Base-by-base conservation (phyloP, 2,113 vertebrate genomes). In the Aptenodytes patagonicus region DNA sequence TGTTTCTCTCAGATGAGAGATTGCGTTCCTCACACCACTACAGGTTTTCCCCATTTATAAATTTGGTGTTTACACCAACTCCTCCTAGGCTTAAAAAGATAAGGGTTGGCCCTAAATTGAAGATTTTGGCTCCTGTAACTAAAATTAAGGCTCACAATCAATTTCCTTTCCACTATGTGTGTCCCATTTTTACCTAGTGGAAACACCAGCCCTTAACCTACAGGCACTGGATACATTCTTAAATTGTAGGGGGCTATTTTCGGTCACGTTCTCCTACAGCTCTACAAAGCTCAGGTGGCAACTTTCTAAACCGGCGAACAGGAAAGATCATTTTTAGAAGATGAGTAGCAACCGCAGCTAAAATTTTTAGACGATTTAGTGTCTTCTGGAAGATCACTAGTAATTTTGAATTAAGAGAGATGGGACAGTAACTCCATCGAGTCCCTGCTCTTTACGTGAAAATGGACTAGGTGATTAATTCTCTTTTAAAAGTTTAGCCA, bases 81-180 rank as follows among this genome's bases (percentile, higher is more conserved):
- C 90, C 60, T 81, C 73, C 83, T 51, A 93, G 72, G 89, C 78
- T 83, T 87, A 65, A 65, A 85, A 92, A 87, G 57, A 52, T 80
- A 86, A 95, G 79, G 75, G 62, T 97, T 97, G 95, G 97, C 97
- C 94, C 97, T 92, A 46, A 95, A 91, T 49, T 83, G 81, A 90
- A 93, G 44, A 70, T 94, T 96, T 96, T 97, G 96, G 96, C 97
- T 97, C 89, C 93, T 51, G 86, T 80, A 96, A 96, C 78, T 95
- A 90, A 96, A 97, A 96, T 97, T 97, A 98, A 98, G 97, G 97
- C 97, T 97, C 86, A 77, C 71, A 85, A 93, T 61, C 54, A 17
- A 52, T 91, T 73, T 90, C 82, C 85, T 95, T 72, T 78, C 70
- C 52, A 83, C 51, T 80, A 51, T 0, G 5, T 1, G 14, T 42